These are phyloP conservation scores for Coelinius sp. DNA, from an alignment of 2,888 invertebrate species.

Conservation along the genomic window DNA sequence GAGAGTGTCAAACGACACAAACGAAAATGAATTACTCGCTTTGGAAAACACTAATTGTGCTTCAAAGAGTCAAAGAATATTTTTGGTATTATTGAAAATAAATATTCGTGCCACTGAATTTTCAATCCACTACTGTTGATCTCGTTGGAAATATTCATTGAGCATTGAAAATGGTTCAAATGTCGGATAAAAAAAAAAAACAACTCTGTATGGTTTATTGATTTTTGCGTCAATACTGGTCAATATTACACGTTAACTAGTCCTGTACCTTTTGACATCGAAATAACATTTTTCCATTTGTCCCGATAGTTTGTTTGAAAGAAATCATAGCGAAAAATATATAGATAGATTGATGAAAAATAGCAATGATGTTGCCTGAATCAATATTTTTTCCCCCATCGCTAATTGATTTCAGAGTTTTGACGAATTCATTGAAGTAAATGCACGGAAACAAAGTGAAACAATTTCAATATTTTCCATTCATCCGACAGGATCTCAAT, in stretches of 20 bases:
- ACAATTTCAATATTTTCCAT: slow-evolving; percentile 9
- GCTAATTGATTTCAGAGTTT: neutral
- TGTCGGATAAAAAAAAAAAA: neutral
- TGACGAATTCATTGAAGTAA: neutral
- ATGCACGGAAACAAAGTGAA: neutral
- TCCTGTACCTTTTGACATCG: neutral
- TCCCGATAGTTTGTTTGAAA: neutral
- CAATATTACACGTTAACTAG: neutral
- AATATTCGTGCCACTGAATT: neutral
- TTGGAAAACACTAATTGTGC: neutral
- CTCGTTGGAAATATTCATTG: neutral
- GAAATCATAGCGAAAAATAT: neutral
- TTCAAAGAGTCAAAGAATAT: neutral
- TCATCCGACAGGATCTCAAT: neutral
- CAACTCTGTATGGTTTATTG: neutral
- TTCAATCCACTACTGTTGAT: neutral
- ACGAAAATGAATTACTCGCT: neutral
- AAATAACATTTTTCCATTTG: slow-evolving; percentile 3
- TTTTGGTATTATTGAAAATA: neutral
- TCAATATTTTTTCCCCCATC: neutral
- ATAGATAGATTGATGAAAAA: neutral
- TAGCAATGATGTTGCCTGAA: neutral
- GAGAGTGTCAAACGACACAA: neutral
- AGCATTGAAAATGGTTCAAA: neutral
- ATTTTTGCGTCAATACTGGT: slow-evolving; percentile 9